Evolutionary conservation across 2,113 vertebrate species (phyloP), one percentile per base, ranked within the genome.

Genomic region (Ginglymostoma cirratum): DNA sequence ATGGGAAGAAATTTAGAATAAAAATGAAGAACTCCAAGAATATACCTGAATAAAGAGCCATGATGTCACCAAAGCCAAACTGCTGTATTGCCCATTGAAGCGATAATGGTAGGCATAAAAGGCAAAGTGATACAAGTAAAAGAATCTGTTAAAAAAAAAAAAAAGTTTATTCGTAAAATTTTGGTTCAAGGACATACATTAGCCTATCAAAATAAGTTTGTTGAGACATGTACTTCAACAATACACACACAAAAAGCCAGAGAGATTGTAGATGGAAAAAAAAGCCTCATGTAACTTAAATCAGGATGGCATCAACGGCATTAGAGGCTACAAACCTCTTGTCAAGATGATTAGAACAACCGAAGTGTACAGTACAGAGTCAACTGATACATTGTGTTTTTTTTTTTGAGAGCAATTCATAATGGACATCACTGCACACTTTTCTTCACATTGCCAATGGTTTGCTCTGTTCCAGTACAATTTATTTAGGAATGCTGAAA

Each of bases 31-130:
- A 72, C 55, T 27, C 93, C 38, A 94, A 45, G 30, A 0, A 5
- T 97, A 97, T 96, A 99, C 99, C 98, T 99, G 99, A 96, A 99
- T 99, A 97, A 99, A 99, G 96, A 99, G 99, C 99, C 99, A 99
- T 12, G 99, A 99, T 3, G 99, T 99, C 96, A 99, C 99, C 0
- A 99, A 98, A 0, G 99, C 99, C 97, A 99, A 97, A 96, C 99
- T 99, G 98, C 99, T 99, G 98, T 99, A 99, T 97, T 99, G 99
- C 0, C 99, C 99, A 0, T 99, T 99, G 97, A 99, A 99, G 70
- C 99, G 99, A 94, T 99, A 99, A 96, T 99, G 99, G 96, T 99
- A 99, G 3, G 99, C 99, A 0, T 99, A 99, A 97, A 99, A 99
- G 80, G 99, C 99, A 95, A 99, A 99, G 97, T 99, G 99, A 97